phyloP scores from a whole-genome alignment of 2,797 vertebrate genomes.

The Notoglanidium macrostoma region DNA sequence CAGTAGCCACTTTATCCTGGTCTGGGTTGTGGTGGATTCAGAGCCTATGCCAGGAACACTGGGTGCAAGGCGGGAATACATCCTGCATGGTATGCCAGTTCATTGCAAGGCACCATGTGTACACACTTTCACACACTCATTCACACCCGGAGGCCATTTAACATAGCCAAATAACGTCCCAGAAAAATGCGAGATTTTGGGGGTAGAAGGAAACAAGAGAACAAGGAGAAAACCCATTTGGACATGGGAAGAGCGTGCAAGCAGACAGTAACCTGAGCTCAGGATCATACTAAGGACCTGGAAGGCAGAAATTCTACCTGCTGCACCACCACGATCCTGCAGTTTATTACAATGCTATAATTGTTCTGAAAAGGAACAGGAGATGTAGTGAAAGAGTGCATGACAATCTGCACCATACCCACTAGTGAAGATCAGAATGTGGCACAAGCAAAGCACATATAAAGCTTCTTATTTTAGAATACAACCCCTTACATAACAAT shows the following conservation, averaged over 20 bases:
- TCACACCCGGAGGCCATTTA: neutral
- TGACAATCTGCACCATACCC: neutral
- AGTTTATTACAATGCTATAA: no score
- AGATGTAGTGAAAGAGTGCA: neutral
- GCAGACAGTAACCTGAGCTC: neutral
- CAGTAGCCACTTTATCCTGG: constrained; percentile 8
- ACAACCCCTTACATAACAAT: neutral
- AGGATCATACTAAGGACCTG: neutral
- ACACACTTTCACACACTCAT: neutral
- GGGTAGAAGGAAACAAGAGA: neutral
- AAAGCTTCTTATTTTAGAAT: neutral
- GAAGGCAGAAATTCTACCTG: no score
- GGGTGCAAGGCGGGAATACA: neutral
- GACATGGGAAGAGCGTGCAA: neutral
- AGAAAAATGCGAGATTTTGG: neutral
- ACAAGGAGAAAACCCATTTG: neutral
- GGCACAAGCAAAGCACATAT: neutral
- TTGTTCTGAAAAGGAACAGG: no score
- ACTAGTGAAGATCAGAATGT: neutral
- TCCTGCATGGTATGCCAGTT: neutral
- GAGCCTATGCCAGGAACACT: neutral
- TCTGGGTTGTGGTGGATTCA: neutral
- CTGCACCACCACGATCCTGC: no score
- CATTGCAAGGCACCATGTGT: neutral
- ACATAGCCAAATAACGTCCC: neutral